These are phyloP conservation scores for Drosophila hamatofila DNA, from an alignment of 2,888 invertebrate species.

Conservation along the genomic window DNA sequence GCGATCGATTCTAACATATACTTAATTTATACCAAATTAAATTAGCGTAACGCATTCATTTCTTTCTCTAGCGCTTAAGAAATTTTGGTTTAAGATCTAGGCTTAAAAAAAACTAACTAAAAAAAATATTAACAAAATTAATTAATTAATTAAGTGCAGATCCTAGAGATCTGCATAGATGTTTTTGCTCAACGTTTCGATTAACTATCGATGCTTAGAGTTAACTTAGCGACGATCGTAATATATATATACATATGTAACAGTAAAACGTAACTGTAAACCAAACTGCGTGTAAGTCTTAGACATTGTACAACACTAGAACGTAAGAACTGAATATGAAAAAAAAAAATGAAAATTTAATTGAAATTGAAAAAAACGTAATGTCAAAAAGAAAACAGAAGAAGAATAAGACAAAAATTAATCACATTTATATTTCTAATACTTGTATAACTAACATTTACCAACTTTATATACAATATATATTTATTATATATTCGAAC, in stretches of 20 bases:
- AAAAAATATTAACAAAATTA: background rate
- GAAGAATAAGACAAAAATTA: background rate
- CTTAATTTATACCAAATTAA: conserved; percentile 33
- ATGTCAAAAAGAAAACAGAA: conserved; percentile 19
- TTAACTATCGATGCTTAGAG: conserved; percentile 50
- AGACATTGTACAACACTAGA: conserved; percentile 56
- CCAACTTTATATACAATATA: conserved; percentile 22
- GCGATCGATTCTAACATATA: conserved; percentile 32
- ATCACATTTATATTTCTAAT: conserved; percentile 31
- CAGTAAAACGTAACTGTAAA: conserved; percentile 43
- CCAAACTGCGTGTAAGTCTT: conserved; percentile 52
- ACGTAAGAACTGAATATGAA: conserved; percentile 38
- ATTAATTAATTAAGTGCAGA: conserved; percentile 53
- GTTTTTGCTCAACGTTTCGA: conserved; percentile 42
- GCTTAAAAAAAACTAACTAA: conserved; percentile 27
- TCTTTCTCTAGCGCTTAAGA: conserved; percentile 60
- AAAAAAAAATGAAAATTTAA: conserved; percentile 10
- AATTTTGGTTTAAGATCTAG: conserved; percentile 59
- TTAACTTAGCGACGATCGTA: conserved; percentile 53
- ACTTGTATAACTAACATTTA: conserved; percentile 37
- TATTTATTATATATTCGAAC: conserved; percentile 36
- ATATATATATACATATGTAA: conserved; percentile 19
- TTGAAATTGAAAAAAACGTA: conserved; percentile 1
- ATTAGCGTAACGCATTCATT: conserved; percentile 63
- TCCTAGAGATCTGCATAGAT: conserved; percentile 68